Evolutionary conservation across 2,888 invertebrate genomes (phyloP).

Genomic region (Melanostoma mellinum): DNA sequence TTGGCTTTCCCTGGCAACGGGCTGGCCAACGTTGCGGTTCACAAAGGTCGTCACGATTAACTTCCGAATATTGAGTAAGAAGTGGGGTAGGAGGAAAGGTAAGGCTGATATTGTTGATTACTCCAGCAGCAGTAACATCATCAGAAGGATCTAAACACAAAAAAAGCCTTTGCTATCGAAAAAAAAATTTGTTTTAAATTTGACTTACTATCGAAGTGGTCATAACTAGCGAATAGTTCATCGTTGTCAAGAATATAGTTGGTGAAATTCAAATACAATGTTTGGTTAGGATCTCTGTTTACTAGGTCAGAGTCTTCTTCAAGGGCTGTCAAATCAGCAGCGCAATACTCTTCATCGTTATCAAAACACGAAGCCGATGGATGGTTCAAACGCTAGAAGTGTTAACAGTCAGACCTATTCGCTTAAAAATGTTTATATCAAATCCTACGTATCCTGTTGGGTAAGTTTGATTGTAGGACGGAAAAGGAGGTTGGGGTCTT

Average conservation of each 20-base stretch:
- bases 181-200: conserved; percentile 45
- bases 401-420: not conserved
- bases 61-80: conserved; percentile 85
- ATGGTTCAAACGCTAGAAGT: conserved; percentile 73
- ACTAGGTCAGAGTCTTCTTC: conserved; percentile 66
- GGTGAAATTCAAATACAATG: conserved; percentile 74
- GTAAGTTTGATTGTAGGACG: conserved; percentile 54
- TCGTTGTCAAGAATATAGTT: conserved; percentile 72
- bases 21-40: conserved; percentile 69
- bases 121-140: conserved; percentile 79
- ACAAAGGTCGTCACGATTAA: conserved; percentile 77
- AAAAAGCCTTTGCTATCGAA: not conserved
- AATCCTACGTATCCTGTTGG: conserved; percentile 13
- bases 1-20: conserved; percentile 55
- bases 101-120: conserved; percentile 88
- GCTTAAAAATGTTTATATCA: not conserved
- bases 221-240: conserved; percentile 73
- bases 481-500: conserved; percentile 51
- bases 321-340: conserved; percentile 66
- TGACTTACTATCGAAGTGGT: conserved; percentile 76
- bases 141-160: conserved; percentile 66
- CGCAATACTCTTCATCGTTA: conserved; percentile 60
- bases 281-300: conserved; percentile 71
- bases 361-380: conserved; percentile 74
- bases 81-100: conserved; percentile 90